Conservation (phyloP, 2,888 invertebrate species). For the Tipula vernalis region DNA sequence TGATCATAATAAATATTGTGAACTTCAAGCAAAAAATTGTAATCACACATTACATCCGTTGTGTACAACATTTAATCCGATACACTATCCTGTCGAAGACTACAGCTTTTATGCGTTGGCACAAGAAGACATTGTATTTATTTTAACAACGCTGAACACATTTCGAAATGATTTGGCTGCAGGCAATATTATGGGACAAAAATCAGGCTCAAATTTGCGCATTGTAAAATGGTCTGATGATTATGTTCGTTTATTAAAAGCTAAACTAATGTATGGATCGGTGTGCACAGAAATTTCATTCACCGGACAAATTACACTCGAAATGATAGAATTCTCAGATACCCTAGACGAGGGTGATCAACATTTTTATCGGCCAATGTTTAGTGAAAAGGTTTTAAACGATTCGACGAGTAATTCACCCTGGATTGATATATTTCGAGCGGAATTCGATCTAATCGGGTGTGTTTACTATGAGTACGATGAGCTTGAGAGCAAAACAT, state of each 20-base stretch:
- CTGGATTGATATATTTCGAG: not conserved
- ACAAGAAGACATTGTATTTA: not conserved
- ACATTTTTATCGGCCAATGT: not conserved
- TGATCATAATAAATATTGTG: not conserved
- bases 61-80: not conserved
- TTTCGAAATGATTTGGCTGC: not conserved
- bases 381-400: not conserved
- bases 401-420: not conserved
- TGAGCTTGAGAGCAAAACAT: not conserved
- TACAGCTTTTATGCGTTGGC: not conserved
- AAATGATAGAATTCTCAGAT: not conserved
- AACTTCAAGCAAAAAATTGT: not conserved
- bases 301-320: not conserved
- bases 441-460: not conserved
- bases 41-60: not conserved
- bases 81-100: not conserved
- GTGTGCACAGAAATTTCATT: not conserved
- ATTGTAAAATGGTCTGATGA: not conserved
- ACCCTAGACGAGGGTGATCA: not conserved
- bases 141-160: not conserved
- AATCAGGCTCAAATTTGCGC: not conserved
- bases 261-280: not conserved
- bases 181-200: not conserved
- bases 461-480: not conserved
- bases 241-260: not conserved